Evolutionary conservation across 2,888 invertebrate genomes (phyloP).

Genomic region (Phalangium opilio): DNA sequence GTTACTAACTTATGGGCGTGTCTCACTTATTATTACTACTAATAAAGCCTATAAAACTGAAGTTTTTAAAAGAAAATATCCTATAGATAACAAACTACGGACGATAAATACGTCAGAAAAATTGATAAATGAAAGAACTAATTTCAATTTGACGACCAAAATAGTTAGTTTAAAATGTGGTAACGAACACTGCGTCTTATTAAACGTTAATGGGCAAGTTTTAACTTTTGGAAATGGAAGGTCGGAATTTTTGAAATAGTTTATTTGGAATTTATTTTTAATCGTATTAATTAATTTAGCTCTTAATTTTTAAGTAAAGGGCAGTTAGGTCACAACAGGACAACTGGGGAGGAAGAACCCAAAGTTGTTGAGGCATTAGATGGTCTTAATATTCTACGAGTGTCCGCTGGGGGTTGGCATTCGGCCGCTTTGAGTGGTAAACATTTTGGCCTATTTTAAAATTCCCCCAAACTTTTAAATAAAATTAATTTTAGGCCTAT

Average conservation of each 20-base stretch:
- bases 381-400: constrained; percentile 51
- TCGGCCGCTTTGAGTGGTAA: constrained; percentile 53
- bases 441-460: too few species aligned
- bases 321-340: constrained; percentile 64
- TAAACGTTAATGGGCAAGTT: constrained; percentile 54
- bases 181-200: constrained; percentile 58
- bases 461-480: not conserved
- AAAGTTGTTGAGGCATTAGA: constrained; percentile 52
- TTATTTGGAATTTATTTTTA: not conserved
- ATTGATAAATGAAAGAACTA: too few species aligned
- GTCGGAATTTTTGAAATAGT: constrained; percentile 34
- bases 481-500: too few species aligned
- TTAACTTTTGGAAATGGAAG: constrained; percentile 70
- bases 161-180: constrained; percentile 40
- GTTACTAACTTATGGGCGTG: too few species aligned
- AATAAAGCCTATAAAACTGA: too few species aligned
- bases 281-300: too few species aligned
- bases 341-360: constrained; percentile 46
- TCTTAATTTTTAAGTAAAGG: constrained; percentile 47
- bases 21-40: too few species aligned
- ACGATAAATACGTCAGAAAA: too few species aligned
- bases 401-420: constrained; percentile 77
- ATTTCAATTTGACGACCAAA: too few species aligned
- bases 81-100: too few species aligned
- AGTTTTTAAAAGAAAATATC: too few species aligned